Base-by-base conservation (phyloP, 2,888 invertebrate species). In the Sepiola atlantica region DNA sequence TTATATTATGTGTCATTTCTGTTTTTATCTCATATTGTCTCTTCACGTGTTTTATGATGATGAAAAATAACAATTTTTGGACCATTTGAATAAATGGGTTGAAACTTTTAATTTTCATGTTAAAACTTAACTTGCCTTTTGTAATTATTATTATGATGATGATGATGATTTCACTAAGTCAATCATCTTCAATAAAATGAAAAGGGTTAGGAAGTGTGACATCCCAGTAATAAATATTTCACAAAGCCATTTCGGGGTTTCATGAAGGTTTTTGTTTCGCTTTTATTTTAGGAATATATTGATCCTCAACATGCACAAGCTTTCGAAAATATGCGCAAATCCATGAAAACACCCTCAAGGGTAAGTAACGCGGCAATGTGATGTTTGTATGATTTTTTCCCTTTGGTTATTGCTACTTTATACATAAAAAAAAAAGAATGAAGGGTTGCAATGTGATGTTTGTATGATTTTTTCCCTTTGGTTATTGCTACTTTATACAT, bases 301-400 rank as follows among this genome's bases (percentile, higher is more conserved):
- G 96, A 97, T 94, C 96, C 97, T 28, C 96, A 97, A 93, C 97
- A 97, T 95, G 94, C 96, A 28, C 95, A 96, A 94, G 96, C 96
- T 24, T 95, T 97, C 94, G 97, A 97, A 94, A 95, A 95, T 92
- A 95, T 97, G 0, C 95, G 96, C 32, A 95, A 95, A 92, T 95
- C 96, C 16, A 96, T 97, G 96, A 97, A 96, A 94, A 97, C 97
- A 45, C 96, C 96, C 92, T 97, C 97, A n/a, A 95, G 97, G 95
- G 97, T 97, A 95, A 96, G 96, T 94, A 55, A 8, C 21, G 20
- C 28, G 16, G 18, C 14, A 24, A 24, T 24, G n/a, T 94, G 32
- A n/a, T 20, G 10, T 35, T 14, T 35, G 24, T 45, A 45, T 21
- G 24, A 61, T 24, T 61, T 57, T 57, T 61, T 61, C 21, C 16